A percentile compares a stretch with the other conserved stretches of the same genome.
Evolutionary conservation across 2,113 vertebrate genomes (phyloP).

Genomic region (human (Homo sapiens)): DNA sequence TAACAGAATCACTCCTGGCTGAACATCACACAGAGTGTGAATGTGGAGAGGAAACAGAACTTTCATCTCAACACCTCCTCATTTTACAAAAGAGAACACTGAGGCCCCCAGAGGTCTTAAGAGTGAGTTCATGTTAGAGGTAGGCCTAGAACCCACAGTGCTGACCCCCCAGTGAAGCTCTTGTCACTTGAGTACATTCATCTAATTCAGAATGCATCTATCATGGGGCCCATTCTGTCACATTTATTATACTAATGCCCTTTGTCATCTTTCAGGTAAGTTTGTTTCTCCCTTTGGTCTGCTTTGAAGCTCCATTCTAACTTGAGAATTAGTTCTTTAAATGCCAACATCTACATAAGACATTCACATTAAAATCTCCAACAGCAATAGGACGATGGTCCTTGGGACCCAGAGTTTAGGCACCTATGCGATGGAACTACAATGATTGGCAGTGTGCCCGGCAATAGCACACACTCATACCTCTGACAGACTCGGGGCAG

Average conservation of each 20-base stretch:
- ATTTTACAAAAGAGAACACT: neutral
- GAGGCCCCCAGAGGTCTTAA: neutral
- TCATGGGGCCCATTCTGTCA: neutral
- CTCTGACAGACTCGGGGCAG: neutral
- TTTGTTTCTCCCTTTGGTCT: conserved; percentile 68
- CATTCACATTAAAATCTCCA: conserved; percentile 70
- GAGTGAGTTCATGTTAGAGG: neutral
- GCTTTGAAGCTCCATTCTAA: conserved; percentile 55
- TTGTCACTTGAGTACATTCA: neutral
- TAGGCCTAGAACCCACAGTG: neutral
- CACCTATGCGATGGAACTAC: fast-evolving
- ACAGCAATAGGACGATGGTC: conserved; percentile 58
- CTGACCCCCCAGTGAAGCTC: neutral
- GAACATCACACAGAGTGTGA: fast-evolving
- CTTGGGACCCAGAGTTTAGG: neutral
- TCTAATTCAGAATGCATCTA: neutral
- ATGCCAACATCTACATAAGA: conserved; percentile 51
- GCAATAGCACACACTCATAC: neutral
- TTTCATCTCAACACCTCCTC: neutral
- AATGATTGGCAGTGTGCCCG: fast-evolving
- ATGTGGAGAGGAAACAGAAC: neutral
- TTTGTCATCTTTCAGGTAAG: conserved; percentile 49
- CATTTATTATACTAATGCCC: neutral
- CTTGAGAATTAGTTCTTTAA: conserved; percentile 69
- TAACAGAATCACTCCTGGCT: neutral